These are phyloP conservation scores for Ephestia elutella DNA, from an alignment of 1,140 invertebrate species.

Conservation along the genomic window DNA sequence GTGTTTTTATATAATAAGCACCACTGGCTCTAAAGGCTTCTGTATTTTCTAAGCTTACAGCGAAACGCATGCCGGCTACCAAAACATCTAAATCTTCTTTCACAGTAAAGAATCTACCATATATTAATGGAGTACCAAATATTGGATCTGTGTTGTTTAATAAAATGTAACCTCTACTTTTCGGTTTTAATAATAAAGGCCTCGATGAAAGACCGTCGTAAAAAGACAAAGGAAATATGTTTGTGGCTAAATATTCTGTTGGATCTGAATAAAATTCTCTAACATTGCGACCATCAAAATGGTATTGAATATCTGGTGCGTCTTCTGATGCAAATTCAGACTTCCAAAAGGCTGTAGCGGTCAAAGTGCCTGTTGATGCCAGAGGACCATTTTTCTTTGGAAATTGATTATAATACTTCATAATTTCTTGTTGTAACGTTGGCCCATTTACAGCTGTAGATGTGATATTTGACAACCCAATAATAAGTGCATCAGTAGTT, in stretches of 20 bases:
- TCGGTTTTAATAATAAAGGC: conserved; percentile 80
- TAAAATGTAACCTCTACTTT: conserved; percentile 81
- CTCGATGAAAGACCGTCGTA: conserved; percentile 68
- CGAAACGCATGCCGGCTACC: conserved; percentile 75
- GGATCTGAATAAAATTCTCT: conserved; percentile 70
- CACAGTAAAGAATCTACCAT: conserved; percentile 84
- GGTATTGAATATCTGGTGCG: conserved; percentile 79
- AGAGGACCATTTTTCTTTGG: conserved; percentile 68
- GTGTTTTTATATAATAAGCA: conserved; percentile 73
- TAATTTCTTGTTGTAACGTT: conserved; percentile 69
- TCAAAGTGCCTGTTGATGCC: conserved; percentile 66
- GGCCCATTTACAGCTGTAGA: conserved; percentile 56
- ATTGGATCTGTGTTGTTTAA: conserved; percentile 80
- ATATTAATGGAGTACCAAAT: conserved; percentile 84
- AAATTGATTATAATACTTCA: conserved; percentile 66
- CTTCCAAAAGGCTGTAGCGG: conserved; percentile 74
- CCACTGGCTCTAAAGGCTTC: conserved; percentile 76
- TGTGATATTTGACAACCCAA: conserved; percentile 73
- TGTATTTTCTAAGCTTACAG: conserved; percentile 75
- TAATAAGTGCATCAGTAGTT: conserved; percentile 75
- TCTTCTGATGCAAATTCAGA: conserved; percentile 64
- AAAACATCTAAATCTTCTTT: conserved; percentile 78
- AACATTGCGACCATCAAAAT: conserved; percentile 75
- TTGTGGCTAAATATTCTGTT: conserved; percentile 64
- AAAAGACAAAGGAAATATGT: conserved; percentile 69